Percentiles rank a stretch among this genome's conserved stretches.
These are phyloP conservation scores for Paramormyrops kingsleyae DNA, from an alignment of 2,113 vertebrate species.

Conservation along the genomic window DNA sequence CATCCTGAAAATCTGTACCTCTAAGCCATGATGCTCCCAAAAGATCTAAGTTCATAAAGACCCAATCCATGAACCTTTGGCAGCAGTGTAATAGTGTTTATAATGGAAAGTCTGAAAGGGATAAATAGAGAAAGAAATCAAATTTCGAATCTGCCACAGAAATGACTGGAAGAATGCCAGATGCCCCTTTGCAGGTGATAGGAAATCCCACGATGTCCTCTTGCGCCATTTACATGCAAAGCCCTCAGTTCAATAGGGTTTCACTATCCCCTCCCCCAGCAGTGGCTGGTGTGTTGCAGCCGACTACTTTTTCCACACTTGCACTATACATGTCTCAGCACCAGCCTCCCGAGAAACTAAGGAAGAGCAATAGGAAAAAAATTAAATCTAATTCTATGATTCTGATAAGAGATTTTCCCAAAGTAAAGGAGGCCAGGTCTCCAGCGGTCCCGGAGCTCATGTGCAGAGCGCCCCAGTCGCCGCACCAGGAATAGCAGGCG, in stretches of 20 bases:
- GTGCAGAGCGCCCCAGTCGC: not conserved
- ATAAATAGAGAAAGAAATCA: not conserved
- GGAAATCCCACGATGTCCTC: not conserved
- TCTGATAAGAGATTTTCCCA: not conserved
- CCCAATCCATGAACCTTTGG: not conserved
- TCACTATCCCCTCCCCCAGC: not conserved
- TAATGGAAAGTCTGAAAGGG: not conserved
- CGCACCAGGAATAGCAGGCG: not conserved
- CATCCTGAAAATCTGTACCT: not conserved
- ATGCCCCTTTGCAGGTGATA: not conserved
- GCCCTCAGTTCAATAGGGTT: not conserved
- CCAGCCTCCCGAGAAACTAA: not conserved
- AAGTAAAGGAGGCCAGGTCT: constrained; percentile 17
- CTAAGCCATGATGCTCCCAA: not conserved
- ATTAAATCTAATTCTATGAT: not conserved
- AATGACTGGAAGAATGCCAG: not conserved
- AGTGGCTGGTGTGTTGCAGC: not conserved
- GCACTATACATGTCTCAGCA: not conserved
- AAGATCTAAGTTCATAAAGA: not conserved
- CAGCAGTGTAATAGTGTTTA: not conserved
- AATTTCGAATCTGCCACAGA: not conserved
- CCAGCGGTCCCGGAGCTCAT: not conserved
- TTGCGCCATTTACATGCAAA: not conserved
- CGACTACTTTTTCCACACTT: not conserved
- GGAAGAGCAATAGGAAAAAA: not conserved